phyloP scores from a whole-genome alignment of 2,888 invertebrate species.

The Drosophila quasianomalipes region DNA sequence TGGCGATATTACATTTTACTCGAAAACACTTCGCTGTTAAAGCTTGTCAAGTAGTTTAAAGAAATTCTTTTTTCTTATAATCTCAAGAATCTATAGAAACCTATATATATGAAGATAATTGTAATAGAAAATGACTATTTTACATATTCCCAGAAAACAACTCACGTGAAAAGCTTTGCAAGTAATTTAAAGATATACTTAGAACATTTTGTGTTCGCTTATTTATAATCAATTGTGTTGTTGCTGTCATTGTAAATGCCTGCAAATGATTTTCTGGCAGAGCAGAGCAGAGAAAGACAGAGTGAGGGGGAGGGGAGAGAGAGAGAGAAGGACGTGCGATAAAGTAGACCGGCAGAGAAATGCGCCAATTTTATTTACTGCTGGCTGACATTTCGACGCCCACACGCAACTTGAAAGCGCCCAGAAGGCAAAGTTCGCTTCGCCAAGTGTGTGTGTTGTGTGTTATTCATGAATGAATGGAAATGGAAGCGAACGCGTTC shows the following conservation, averaged over 20 bases:
- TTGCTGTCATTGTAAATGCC: conserved; percentile 8
- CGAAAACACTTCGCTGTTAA: not conserved
- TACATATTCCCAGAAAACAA: not conserved
- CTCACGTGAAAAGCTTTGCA: not conserved
- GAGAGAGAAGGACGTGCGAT: conserved; percentile 12
- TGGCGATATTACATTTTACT: not conserved
- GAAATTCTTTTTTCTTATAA: no score
- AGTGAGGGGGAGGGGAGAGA: not conserved
- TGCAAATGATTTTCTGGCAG: conserved; percentile 28
- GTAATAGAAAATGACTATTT: not conserved
- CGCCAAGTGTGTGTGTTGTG: conserved; percentile 25
- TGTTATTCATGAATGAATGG: conserved; percentile 55
- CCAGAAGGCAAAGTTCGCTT: conserved; percentile 48
- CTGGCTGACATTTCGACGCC: conserved; percentile 71
- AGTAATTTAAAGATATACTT: not conserved
- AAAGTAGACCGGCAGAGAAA: conserved; percentile 34
- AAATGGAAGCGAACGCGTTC: conserved; percentile 24
- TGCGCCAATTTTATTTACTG: conserved; percentile 71
- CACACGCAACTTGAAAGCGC: conserved; percentile 34
- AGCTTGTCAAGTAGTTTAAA: not conserved
- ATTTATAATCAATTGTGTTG: conserved; percentile 8
- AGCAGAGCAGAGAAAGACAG: not conserved
- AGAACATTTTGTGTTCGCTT: not conserved
- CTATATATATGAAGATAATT: not conserved
- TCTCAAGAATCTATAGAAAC: not conserved